A percentile compares a stretch with the other conserved stretches of the same genome.
Conservation (phyloP, 1,140 invertebrate species). For the Apis cerana region DNA sequence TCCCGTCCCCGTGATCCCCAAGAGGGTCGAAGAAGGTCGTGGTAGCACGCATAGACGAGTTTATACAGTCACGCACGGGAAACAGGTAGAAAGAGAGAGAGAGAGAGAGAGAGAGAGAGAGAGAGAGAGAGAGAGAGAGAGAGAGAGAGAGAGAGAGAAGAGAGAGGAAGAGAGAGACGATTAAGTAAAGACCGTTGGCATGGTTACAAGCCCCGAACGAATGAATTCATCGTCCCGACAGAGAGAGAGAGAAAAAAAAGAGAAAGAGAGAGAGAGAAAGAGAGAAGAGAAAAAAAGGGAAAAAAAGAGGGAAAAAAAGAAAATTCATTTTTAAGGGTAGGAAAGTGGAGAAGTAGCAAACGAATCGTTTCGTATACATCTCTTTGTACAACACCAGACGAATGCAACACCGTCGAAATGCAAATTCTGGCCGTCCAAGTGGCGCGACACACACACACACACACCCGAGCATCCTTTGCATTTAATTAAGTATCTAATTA, state of each 20-base stretch:
- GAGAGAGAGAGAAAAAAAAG: background rate
- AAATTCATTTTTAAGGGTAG: background rate
- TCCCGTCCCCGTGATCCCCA: background rate
- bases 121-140: background rate
- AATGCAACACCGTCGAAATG: conserved; percentile 5
- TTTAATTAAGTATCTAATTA: conserved; percentile 44
- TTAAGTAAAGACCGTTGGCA: conserved; percentile 66
- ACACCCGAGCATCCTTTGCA: background rate
- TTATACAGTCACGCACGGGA: conserved; percentile 41
- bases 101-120: too few relatives aligned
- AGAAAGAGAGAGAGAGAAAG: background rate
- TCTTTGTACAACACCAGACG: background rate
- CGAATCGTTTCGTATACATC: conserved; percentile 20
- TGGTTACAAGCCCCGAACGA: conserved; percentile 64
- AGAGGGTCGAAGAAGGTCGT: conserved; percentile 12
- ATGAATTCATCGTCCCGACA: conserved; percentile 38
- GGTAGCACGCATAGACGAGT: conserved; percentile 26
- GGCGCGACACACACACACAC: background rate
- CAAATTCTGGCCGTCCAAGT: conserved; percentile 1
- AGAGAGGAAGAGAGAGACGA: background rate
- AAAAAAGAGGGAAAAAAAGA: background rate
- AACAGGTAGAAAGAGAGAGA: conserved; percentile 14
- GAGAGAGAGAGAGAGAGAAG: too few relatives aligned
- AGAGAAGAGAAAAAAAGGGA: background rate
- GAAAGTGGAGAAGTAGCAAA: background rate